phyloP scores from a whole-genome alignment of 2,888 invertebrate genomes.

The Panopea generosa region DNA sequence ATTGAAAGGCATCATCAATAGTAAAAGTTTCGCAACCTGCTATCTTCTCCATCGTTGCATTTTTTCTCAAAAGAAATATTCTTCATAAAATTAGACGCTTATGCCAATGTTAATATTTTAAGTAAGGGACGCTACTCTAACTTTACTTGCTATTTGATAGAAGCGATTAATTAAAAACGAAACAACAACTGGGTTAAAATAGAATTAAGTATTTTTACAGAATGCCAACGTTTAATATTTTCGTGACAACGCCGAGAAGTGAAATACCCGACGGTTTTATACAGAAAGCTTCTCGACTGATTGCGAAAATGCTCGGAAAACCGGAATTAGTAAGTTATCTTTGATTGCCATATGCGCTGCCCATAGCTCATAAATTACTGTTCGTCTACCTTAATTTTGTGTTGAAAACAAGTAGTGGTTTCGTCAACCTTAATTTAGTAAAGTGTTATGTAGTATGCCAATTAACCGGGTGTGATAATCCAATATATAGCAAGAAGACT shows the following conservation, averaged over 20 bases:
- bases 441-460: too few relatives aligned
- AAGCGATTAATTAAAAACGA: neutral
- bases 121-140: neutral
- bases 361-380: too few relatives aligned
- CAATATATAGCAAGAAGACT: too few relatives aligned
- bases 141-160: neutral
- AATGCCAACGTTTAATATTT: conserved; percentile 70
- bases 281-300: conserved; percentile 57
- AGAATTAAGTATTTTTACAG: neutral
- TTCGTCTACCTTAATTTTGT: too few relatives aligned
- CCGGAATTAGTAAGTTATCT: conserved; percentile 61
- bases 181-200: too few relatives aligned
- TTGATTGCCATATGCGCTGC: neutral
- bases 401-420: too few relatives aligned
- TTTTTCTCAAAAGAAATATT: conserved; percentile 13
- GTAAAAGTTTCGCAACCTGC: conserved; percentile 43
- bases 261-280: conserved; percentile 61
- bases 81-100: conserved; percentile 35
- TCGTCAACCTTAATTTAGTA: too few relatives aligned
- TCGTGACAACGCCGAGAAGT: conserved; percentile 50
- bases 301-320: conserved; percentile 65
- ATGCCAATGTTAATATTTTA: neutral
- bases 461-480: too few relatives aligned
- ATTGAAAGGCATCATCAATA: conserved; percentile 68
- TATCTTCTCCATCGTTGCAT: conserved; percentile 49